Evolutionary conservation across 2,888 invertebrate genomes (phyloP).

Genomic region (Ophraella communa): DNA sequence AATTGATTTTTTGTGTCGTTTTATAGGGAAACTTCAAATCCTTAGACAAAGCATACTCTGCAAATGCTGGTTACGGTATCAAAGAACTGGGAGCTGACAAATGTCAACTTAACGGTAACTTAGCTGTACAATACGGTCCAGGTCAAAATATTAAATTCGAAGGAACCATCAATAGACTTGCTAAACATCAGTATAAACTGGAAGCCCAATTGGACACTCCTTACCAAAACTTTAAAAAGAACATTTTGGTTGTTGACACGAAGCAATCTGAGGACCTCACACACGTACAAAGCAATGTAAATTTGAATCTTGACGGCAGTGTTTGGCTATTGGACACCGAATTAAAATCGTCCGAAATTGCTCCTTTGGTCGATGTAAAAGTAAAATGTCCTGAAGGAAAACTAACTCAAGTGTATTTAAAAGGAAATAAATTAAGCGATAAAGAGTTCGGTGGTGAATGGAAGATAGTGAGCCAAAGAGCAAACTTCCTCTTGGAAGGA

Average conservation of each 20-base stretch:
- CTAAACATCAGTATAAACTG: conserved; percentile 58
- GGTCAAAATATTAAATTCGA: conserved; percentile 58
- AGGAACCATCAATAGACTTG: conserved; percentile 35
- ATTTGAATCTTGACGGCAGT: conserved; percentile 65
- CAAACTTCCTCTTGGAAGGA: conserved; percentile 64
- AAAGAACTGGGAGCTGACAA: conserved; percentile 41
- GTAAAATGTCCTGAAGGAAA: conserved; percentile 63
- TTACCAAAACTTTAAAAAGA: conserved; percentile 56
- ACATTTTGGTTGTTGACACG: conserved; percentile 53
- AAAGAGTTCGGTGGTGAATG: conserved; percentile 67
- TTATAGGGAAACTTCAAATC: conserved; percentile 51
- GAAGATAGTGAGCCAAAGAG: conserved; percentile 49
- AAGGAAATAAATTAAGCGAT: conserved; percentile 62
- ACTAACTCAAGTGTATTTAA: conserved; percentile 57
- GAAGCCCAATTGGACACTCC: conserved; percentile 60
- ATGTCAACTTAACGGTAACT: conserved; percentile 46
- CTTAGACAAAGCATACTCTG: conserved; percentile 54
- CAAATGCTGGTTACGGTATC: conserved; percentile 56
- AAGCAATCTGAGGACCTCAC: conserved; percentile 52
- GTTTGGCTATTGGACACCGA: conserved; percentile 65
- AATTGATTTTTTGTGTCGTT: too few species aligned
- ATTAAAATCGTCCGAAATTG: conserved; percentile 63
- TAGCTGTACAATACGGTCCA: conserved; percentile 50
- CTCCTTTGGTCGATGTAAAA: conserved; percentile 66
- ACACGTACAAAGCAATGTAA: conserved; percentile 55